Base-by-base conservation (phyloP, 2,888 invertebrate species). In the Aleiodes testaceus region DNA sequence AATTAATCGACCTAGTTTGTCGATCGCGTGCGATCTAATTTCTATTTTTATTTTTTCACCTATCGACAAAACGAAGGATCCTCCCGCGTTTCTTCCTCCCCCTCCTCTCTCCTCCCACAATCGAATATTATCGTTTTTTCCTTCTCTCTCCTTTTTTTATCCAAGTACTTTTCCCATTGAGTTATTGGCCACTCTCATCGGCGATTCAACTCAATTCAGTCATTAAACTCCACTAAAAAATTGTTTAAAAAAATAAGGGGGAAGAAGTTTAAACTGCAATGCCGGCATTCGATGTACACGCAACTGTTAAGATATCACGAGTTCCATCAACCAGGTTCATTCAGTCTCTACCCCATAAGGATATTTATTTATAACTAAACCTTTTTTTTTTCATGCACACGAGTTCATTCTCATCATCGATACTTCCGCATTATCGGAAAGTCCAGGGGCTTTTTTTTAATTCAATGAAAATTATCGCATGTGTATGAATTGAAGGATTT, bases 11-110 rank as follows among this genome's bases (percentile, higher is more conserved):
- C 72, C 76, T 72, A 75, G 50, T 78, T 76, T 61, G 68, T 22
- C 59, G 61, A 73, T 82, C 72, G 80, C 80, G 77, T 81, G 79
- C 74, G 44, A 75, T 74, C 73, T 67, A 75, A 79, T 79, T 79
- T 72, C 72, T 76, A 73, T 76, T 76, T 76, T 77, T 72, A 74
- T 75, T 75, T 36, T 77, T 69, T 71, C 74, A 74, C 77, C 77
- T 85, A 85, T 85, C 85, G 85, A 85, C 80, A 84, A 85, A 85
- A 85, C 85, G 44, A 63, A 82, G 79, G 76, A 78, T 77, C 76
- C 79, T 80, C 80, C 82, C 81, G 81, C 83, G 79, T 77, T 77
- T 77, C 75, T 68, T 75, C 74, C 76, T 70, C 75, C 55, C 65
- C 49, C 68, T 70, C 66, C 67, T 47, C 47, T 63, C 26, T 47